phyloP scores from a whole-genome alignment of 1,140 invertebrate species.

The Halesus radiatus region DNA sequence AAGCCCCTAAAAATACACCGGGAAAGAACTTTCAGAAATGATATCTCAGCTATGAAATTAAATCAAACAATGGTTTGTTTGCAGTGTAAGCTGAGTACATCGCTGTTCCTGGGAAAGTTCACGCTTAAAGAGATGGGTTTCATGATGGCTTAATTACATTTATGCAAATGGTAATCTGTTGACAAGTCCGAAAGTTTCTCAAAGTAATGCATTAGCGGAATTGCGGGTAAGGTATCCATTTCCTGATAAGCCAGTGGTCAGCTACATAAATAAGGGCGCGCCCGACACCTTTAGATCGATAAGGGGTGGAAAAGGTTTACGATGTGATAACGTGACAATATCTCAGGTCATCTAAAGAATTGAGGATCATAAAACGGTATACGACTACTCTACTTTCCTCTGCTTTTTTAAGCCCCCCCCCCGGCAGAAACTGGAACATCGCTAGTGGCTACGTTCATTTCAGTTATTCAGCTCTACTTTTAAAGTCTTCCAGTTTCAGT shows the following conservation, averaged over 20 bases:
- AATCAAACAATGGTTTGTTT: too few species aligned
- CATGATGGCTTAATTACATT: background rate
- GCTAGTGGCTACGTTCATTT: background rate
- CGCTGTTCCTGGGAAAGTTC: too few species aligned
- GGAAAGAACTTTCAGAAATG: too few species aligned
- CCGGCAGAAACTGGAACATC: background rate
- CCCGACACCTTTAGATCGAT: conserved; percentile 38
- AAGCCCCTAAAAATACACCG: too few species aligned
- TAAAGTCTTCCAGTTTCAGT: background rate
- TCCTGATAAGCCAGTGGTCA: background rate
- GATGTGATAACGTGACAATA: conserved; percentile 40
- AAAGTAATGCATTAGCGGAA: conserved; percentile 31
- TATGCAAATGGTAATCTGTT: conserved; percentile 20
- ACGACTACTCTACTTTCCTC: background rate
- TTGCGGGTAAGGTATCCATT: background rate
- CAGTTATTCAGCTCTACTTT: background rate
- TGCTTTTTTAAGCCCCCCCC: background rate
- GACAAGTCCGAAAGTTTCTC: conserved; percentile 10
- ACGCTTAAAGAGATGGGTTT: too few species aligned
- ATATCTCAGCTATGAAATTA: too few species aligned
- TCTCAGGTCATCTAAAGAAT: conserved; percentile 36
- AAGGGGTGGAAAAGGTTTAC: conserved; percentile 36
- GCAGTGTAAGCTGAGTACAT: too few species aligned
- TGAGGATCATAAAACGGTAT: conserved; percentile 30
- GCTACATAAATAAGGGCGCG: conserved; percentile 30